These are phyloP conservation scores for Rhagoletis zephyria DNA, from an alignment of 1,140 invertebrate genomes.

Conservation along the genomic window DNA sequence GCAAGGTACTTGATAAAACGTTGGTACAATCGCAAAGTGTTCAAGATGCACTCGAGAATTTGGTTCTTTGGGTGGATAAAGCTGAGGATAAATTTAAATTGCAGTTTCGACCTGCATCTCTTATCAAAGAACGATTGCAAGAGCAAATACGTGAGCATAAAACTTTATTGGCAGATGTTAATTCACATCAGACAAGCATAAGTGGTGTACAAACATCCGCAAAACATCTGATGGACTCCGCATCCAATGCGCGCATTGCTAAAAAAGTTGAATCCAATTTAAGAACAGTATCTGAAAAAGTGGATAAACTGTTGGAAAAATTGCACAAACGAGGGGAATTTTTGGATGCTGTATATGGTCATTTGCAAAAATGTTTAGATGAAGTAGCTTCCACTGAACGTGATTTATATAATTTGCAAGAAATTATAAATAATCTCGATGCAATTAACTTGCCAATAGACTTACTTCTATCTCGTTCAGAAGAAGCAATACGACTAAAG, in stretches of 20 bases:
- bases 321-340: conserved; percentile 85
- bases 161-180: conserved; percentile 85
- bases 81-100: conserved; percentile 88
- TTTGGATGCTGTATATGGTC: conserved; percentile 84
- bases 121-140: conserved; percentile 90
- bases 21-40: conserved; percentile 94
- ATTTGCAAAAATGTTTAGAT: conserved; percentile 82
- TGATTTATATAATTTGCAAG: conserved; percentile 82
- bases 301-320: conserved; percentile 88
- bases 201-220: conserved; percentile 86
- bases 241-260: conserved; percentile 88
- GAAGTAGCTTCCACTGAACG: conserved; percentile 81
- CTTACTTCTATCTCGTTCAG: conserved; percentile 80
- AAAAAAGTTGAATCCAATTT: conserved; percentile 91
- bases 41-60: conserved; percentile 90
- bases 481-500: conserved; percentile 75
- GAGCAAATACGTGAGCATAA: conserved; percentile 90
- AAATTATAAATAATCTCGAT: conserved; percentile 84
- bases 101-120: conserved; percentile 85
- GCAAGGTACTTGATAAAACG: conserved; percentile 88
- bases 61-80: conserved; percentile 88
- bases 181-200: conserved; percentile 87
- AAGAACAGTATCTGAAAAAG: conserved; percentile 86
- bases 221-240: conserved; percentile 84
- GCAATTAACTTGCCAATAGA: conserved; percentile 78